Evolutionary conservation across 2,797 vertebrate species (phyloP).

Genomic region (Moxostoma hubbsi): DNA sequence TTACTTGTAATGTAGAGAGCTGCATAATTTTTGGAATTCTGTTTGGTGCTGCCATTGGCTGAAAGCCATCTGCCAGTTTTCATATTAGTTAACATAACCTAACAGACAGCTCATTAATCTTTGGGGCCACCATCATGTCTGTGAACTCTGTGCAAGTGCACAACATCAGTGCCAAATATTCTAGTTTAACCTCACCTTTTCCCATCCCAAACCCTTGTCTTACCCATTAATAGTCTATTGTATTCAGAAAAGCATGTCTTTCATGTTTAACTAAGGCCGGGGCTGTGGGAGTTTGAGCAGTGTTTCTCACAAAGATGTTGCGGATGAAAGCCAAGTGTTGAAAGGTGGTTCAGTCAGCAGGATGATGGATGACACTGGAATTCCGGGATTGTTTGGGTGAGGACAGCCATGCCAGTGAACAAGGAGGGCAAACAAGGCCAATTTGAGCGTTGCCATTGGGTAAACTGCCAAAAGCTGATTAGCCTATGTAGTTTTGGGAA

Average conservation of each 20-base stretch:
- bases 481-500: constrained; percentile 1
- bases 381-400: constrained; percentile 48
- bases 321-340: constrained; percentile 36
- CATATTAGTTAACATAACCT: too few species aligned
- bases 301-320: constrained; percentile 5
- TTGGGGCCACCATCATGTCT: neutral
- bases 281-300: constrained; percentile 33
- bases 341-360: constrained; percentile 6
- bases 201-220: neutral
- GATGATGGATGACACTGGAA: constrained; percentile 41
- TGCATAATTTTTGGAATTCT: too few species aligned
- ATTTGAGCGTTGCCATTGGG: neutral
- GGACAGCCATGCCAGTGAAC: neutral
- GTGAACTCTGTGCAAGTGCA: neutral
- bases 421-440: constrained; percentile 1
- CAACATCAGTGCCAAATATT: neutral
- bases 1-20: too few species aligned
- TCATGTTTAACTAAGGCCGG: constrained; percentile 14
- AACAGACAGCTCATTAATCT: too few species aligned
- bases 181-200: constrained; percentile 6
- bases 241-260: constrained; percentile 12
- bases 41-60: too few species aligned
- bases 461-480: neutral
- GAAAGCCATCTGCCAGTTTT: too few species aligned
- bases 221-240: neutral